These are phyloP conservation scores for Microplitis deprimator DNA, from an alignment of 2,888 invertebrate species.

Conservation along the genomic window DNA sequence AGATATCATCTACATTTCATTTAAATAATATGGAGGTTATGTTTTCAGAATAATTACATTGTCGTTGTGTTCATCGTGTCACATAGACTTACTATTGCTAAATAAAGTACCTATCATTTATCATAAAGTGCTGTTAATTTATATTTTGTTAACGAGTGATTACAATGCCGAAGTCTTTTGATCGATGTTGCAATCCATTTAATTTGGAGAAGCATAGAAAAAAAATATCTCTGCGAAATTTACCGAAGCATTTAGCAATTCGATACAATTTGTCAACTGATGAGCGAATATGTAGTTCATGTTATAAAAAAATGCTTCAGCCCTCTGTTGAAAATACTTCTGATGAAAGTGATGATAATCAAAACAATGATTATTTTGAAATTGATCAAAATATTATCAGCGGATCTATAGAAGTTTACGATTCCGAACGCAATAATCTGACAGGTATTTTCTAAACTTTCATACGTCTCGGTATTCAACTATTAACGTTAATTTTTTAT, in stretches of 20 bases:
- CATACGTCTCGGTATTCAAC: neutral
- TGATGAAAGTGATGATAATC: constrained; percentile 33
- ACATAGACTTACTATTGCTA: neutral
- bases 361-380: constrained; percentile 33
- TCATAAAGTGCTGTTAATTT: neutral
- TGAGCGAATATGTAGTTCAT: neutral
- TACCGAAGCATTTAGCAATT: neutral
- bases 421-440: constrained; percentile 33
- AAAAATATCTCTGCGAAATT: neutral
- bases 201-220: constrained; percentile 1
- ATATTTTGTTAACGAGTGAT: neutral
- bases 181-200: neutral
- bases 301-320: constrained; percentile 19
- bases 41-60: neutral
- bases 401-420: constrained; percentile 31
- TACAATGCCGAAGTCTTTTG: neutral
- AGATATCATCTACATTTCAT: neutral
- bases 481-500: neutral
- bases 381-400: constrained; percentile 33
- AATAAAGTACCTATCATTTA: neutral
- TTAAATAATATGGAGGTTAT: neutral
- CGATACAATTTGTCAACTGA: neutral
- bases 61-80: neutral
- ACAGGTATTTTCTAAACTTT: neutral
- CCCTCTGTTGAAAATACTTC: constrained; percentile 29